Conservation (phyloP, 2,113 vertebrate genomes). For the Fulica atra region DNA sequence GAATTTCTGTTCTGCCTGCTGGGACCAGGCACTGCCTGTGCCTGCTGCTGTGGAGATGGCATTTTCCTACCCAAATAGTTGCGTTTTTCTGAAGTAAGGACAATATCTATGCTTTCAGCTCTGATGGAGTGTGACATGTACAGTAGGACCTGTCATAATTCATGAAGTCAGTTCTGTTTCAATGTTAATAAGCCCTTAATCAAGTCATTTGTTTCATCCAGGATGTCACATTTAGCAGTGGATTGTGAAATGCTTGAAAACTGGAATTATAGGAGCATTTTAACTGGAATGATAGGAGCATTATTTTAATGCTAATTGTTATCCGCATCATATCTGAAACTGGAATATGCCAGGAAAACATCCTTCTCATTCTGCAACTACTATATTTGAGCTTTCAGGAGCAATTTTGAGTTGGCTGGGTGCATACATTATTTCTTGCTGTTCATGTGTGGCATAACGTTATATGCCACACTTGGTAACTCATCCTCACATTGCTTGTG, state of each 20-base stretch:
- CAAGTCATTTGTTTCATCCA: slow-evolving; percentile 68
- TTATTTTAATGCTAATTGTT: slow-evolving; percentile 52
- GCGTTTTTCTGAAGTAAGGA: slow-evolving; percentile 10
- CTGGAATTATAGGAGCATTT: slow-evolving; percentile 38
- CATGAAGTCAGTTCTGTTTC: slow-evolving; percentile 61
- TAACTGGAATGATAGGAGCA: slow-evolving; percentile 28
- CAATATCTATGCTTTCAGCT: slow-evolving; percentile 32
- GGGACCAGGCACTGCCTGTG: background rate
- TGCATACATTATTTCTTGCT: background rate
- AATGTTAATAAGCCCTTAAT: slow-evolving; percentile 70
- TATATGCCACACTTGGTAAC: background rate
- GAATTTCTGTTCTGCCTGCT: background rate
- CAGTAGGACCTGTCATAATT: slow-evolving; percentile 57
- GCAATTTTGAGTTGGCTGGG: slow-evolving; percentile 29
- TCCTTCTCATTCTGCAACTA: slow-evolving; percentile 33
- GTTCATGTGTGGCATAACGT: background rate
- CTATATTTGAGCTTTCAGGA: slow-evolving; percentile 26
- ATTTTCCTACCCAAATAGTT: background rate
- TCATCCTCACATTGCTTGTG: background rate
- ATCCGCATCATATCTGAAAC: slow-evolving; percentile 37
- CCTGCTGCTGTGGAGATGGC: background rate
- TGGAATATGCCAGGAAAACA: slow-evolving; percentile 44
- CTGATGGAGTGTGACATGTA: slow-evolving; percentile 53
- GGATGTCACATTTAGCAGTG: slow-evolving; percentile 65
- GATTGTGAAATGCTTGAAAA: slow-evolving; percentile 51